These are phyloP conservation scores for Cettia cetti DNA, from an alignment of 2,113 vertebrate species.

Conservation along the genomic window DNA sequence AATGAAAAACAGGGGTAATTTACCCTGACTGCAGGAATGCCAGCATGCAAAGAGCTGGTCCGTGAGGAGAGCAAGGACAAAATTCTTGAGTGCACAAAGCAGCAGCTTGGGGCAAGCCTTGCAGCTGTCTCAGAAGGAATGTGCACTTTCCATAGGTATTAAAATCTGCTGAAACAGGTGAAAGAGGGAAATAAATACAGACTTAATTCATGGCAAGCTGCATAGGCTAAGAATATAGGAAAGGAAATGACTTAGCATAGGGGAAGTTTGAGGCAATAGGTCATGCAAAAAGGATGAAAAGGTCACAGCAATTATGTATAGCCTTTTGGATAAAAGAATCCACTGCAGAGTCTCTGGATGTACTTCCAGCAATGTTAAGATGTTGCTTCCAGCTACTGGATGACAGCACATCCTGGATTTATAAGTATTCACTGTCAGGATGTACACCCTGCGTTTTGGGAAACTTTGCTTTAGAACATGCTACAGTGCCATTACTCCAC, in stretches of 20 bases:
- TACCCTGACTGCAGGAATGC: background rate
- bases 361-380: conserved; percentile 38
- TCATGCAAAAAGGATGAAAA: conserved; percentile 26
- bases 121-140: conserved; percentile 25
- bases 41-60: conserved; percentile 15
- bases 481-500: background rate
- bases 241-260: background rate
- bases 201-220: background rate
- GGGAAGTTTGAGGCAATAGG: conserved; percentile 26
- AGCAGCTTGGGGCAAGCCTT: conserved; percentile 28
- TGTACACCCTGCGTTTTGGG: background rate
- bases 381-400: conserved; percentile 20
- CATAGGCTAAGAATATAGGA: background rate
- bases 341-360: conserved; percentile 4
- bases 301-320: conserved; percentile 37
- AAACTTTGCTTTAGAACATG: background rate
- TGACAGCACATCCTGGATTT: conserved; percentile 44
- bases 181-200: conserved; percentile 43
- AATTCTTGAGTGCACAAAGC: conserved; percentile 25
- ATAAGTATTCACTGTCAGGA: background rate
- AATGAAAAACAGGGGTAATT: conserved; percentile 25
- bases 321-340: conserved; percentile 37
- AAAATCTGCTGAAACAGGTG: conserved; percentile 51
- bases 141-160: conserved; percentile 19
- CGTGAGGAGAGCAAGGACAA: conserved; percentile 11